phyloP scores from a whole-genome alignment of 2,888 invertebrate genomes.

The Tortrix viridana region DNA sequence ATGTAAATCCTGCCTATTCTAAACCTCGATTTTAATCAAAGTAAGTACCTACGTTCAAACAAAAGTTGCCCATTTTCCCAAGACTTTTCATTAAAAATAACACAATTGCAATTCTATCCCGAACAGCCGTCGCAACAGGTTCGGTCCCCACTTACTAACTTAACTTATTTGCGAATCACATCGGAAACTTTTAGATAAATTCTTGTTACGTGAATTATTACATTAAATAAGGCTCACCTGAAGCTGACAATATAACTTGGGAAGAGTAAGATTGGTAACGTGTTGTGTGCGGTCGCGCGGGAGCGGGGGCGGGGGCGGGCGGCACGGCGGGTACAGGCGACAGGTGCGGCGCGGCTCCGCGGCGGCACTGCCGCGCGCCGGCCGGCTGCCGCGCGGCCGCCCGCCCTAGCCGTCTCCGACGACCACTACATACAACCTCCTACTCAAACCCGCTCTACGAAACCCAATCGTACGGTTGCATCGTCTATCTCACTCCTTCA shows the following conservation, averaged over 20 bases:
- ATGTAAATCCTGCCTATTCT: too few relatives aligned
- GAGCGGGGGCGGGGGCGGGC: conserved; percentile 43
- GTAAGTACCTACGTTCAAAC: conserved; percentile 1
- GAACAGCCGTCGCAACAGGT: conserved; percentile 62
- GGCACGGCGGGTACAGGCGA: conserved; percentile 51
- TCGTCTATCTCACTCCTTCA: conserved; percentile 17
- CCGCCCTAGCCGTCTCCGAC: conserved; percentile 42
- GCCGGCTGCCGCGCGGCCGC: conserved; percentile 44
- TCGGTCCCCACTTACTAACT: conserved; percentile 40
- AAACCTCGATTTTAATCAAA: not conserved
- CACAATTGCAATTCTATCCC: conserved; percentile 22
- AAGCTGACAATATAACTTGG: conserved; percentile 21
- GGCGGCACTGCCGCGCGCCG: conserved; percentile 76
- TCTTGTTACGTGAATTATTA: not conserved
- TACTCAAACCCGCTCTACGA: conserved; percentile 18
- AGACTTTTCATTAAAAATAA: conserved; percentile 26
- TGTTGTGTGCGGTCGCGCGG: conserved; percentile 10
- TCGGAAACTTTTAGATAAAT: conserved; percentile 46
- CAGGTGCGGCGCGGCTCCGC: conserved; percentile 65
- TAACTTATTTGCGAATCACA: conserved; percentile 42
- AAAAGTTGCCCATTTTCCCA: conserved; percentile 26
- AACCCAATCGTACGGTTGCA: not conserved
- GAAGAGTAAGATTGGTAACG: conserved; percentile 17
- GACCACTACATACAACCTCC: conserved; percentile 21
- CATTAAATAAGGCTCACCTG: conserved; percentile 15